phyloP scores from a whole-genome alignment of 1,140 invertebrate genomes.

The Neotoxoptera formosana region DNA sequence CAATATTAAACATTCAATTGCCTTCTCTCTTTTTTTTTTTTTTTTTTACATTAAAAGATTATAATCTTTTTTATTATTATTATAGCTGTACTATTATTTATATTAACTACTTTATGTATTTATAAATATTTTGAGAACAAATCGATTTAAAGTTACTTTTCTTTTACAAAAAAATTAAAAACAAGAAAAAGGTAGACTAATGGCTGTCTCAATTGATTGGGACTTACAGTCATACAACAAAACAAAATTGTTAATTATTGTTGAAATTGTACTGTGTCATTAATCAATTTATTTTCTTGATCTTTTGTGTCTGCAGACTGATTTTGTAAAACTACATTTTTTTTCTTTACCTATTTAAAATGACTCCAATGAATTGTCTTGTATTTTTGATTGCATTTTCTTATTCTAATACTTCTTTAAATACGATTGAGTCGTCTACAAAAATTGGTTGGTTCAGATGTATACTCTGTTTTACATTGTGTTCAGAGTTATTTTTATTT shows the following conservation, averaged over 20 bases:
- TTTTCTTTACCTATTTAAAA: not conserved
- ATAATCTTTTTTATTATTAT: slow-evolving; percentile 24
- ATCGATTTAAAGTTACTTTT: not conserved
- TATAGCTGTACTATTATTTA: slow-evolving; percentile 27
- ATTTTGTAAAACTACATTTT: not conserved
- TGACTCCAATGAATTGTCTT: not conserved
- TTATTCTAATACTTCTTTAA: not conserved
- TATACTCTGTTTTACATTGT: not conserved
- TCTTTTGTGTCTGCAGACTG: not conserved
- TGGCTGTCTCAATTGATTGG: not conserved
- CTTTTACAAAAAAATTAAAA: not conserved
- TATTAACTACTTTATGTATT: slow-evolving; percentile 5
- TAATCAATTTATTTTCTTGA: not conserved
- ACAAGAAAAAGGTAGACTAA: not conserved
- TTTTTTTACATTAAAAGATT: slow-evolving; percentile 11
- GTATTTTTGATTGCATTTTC: not conserved
- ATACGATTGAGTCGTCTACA: not conserved
- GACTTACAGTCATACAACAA: not conserved
- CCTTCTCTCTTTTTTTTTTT: not conserved
- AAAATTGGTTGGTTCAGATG: not conserved
- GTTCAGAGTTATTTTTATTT: not conserved
- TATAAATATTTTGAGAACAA: slow-evolving; percentile 24
- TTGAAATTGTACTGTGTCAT: not conserved
- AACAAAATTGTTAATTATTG: not conserved
- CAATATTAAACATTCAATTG: not conserved